Base-by-base conservation (phyloP, 2,797 vertebrate species). In the Pogonophryne albipinna region DNA sequence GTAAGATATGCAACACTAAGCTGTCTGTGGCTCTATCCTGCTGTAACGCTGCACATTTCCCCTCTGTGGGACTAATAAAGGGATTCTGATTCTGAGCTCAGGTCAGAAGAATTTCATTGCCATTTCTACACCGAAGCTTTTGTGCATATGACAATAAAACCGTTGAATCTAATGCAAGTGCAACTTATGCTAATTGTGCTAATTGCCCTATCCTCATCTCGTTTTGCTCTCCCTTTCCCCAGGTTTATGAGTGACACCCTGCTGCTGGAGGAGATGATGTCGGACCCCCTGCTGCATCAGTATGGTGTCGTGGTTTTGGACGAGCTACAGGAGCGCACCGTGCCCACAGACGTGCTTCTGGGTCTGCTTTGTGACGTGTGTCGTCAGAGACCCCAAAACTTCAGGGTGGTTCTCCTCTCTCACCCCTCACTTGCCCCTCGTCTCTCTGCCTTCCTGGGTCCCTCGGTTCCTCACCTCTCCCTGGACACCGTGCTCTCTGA, bases 201-300 rank as follows among this genome's bases (percentile, higher is more conserved):
- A n/a, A n/a, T n/a, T n/a, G n/a, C 45, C 61, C 3, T 9, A 45
- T 46, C 20, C 3, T 58, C 19, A 56, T 51, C 57, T 47, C 6
- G 20, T 19, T 5, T n/a, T 12, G 10, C 4, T 12, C 8, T 20
- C 1, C 55, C 50, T 23, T 2, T 9, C 42, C 2, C 2, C 71
- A 99, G 98, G 91, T 99, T 97, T 82, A 95, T 97, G 87, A 97
- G 95, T 0, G 98, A 99, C 60, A 87, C 95, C 19, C 93, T 98
- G 19, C 95, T 99, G 49, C 91, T 99, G 51, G 95, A 96, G 74
- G 98, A 99, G 80, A 94, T 99, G 95, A 97, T 96, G 85, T 99
- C 97, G 0, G 96, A 97, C 79, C 96, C 95, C 0, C 94, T 97
- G 85, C 91, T 97, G 70, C 96, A 94, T 62, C 93, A 95, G 90